Conservation (phyloP, 2,888 invertebrate genomes). For the Pecten maximus region DNA sequence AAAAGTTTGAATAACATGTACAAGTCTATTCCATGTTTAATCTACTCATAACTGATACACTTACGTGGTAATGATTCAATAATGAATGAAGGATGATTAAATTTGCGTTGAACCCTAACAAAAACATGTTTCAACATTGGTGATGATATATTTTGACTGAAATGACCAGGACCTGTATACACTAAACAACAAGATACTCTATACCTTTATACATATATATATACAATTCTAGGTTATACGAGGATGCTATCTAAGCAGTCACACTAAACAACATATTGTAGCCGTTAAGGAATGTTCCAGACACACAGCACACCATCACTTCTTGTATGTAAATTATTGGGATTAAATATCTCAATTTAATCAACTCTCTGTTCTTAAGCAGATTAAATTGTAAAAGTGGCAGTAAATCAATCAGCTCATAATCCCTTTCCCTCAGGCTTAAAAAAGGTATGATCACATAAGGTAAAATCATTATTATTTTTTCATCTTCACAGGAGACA, state of each 20-base stretch:
- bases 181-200: neutral
- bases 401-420: too few relatives aligned
- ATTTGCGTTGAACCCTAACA: neutral
- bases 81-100: neutral
- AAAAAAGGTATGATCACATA: too few relatives aligned
- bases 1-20: neutral
- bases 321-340: neutral
- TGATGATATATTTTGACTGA: neutral
- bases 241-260: neutral
- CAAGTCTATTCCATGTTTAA: neutral
- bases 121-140: neutral
- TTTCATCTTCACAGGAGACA: too few relatives aligned
- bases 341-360: neutral
- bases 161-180: neutral
- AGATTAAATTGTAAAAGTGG: neutral
- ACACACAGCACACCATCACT: neutral
- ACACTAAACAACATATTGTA: neutral
- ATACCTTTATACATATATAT: neutral
- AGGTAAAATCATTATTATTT: too few relatives aligned
- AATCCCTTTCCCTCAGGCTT: too few relatives aligned
- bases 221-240: neutral
- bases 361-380: neutral
- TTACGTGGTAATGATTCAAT: neutral
- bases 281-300: slow-evolving; percentile 1
- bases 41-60: neutral